Evolutionary conservation across 1,140 invertebrate genomes (phyloP), one percentile per base, ranked within the genome.

Genomic region (Drosophila equinoxialis): DNA sequence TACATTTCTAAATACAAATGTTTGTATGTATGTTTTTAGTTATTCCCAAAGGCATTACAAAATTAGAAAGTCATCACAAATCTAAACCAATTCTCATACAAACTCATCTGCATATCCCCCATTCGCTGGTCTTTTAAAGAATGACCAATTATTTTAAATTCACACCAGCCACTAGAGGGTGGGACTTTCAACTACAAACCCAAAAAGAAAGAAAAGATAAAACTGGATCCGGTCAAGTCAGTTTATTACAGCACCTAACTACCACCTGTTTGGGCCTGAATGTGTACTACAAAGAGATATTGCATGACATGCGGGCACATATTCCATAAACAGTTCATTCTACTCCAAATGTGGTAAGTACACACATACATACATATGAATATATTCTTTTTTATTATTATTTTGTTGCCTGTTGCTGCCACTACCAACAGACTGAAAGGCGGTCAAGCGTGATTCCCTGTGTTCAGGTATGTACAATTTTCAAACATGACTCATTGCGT

Each of bases 401-500:
- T 30, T 17, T 41, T 26, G 35, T 42, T 41, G 45, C 37, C 41
- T 23, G 60, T 62, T 51, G 72, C 62, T 45, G 20, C 14, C 41
- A 26, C 59, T 30, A 69, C 26, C 20, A 23, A 6, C 61, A 17
- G 37, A 13, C 37, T 39, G 10, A 26, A 7, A 76, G 75, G 74
- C 82, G 61, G 63, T 89, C 76, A 83, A 89, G 77, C 83, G 84
- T 89, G 73, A 76, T 87, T 87, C 83, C 83, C 83, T 76, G 66
- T 57, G 66, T 77, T 72, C 68, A 83, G 76, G 67, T 68, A 57
- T 60, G 60, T 55, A 35, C 79, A 71, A 73, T 76, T 51, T 65
- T 61, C 54, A 23, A 45, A 64, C 76, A 87, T 87, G 83, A 79
- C 72, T 70, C 79, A 83, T 77, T 63, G 68, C 41, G 41, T 79